These are phyloP conservation scores for Tinea trinotella DNA, from an alignment of 2,888 invertebrate species.

Conservation along the genomic window DNA sequence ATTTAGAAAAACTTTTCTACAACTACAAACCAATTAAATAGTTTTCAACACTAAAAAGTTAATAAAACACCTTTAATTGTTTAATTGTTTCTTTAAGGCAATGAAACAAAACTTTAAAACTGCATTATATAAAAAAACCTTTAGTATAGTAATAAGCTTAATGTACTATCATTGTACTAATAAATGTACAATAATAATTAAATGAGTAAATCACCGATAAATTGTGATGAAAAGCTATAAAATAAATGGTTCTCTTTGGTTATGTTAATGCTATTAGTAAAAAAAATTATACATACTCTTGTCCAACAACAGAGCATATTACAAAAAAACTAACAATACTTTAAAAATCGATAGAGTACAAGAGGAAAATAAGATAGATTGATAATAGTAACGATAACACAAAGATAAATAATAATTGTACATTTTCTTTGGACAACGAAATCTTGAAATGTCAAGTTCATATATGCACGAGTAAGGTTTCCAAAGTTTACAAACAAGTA, in stretches of 20 bases:
- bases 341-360: conserved; percentile 21
- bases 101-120: too few species aligned
- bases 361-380: conserved; percentile 38
- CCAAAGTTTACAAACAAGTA: conserved; percentile 6
- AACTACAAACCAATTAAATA: too few species aligned
- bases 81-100: too few species aligned
- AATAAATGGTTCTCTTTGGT: not conserved
- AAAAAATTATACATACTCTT: conserved; percentile 40
- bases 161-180: too few species aligned
- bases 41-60: too few species aligned
- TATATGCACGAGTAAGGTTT: not conserved
- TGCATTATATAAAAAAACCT: too few species aligned
- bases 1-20: too few species aligned
- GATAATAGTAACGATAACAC: conserved; percentile 57
- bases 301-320: conserved; percentile 56
- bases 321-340: conserved; percentile 28
- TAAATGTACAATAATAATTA: too few species aligned
- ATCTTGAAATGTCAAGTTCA: conserved; percentile 5
- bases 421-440: conserved; percentile 4
- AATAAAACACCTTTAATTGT: too few species aligned
- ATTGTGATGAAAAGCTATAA: too few species aligned
- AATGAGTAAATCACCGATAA: too few species aligned
- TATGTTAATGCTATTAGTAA: conserved; percentile 1
- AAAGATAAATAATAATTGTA: conserved; percentile 44
- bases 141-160: too few species aligned